phyloP scores from a whole-genome alignment of 2,797 vertebrate species.

The Sebastes oblongus region DNA sequence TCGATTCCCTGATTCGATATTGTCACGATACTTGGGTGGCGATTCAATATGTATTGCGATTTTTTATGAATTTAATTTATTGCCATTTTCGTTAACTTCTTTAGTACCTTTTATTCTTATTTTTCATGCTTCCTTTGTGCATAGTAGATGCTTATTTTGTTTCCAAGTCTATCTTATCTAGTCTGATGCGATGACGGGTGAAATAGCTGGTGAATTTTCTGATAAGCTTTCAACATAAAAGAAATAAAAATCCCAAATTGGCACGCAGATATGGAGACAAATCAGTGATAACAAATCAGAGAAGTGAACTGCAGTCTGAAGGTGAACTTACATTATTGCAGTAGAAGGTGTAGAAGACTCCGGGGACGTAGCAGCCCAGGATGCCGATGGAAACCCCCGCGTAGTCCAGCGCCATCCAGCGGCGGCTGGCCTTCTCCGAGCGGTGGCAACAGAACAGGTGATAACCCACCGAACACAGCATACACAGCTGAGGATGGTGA shows the following conservation, averaged over 20 bases:
- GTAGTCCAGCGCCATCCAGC: conserved; percentile 97
- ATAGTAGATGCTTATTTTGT: not conserved
- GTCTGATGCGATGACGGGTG: not conserved
- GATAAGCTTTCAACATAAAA: not conserved
- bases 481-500: conserved; percentile 85
- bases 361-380: conserved; percentile 96
- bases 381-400: conserved; percentile 94
- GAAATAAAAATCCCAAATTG: not conserved
- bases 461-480: conserved; percentile 95
- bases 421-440: conserved; percentile 93
- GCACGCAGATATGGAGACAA: not conserved
- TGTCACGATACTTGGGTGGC: too few species aligned
- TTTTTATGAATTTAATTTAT: too few species aligned
- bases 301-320: not conserved
- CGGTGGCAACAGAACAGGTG: conserved; percentile 97
- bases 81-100: too few species aligned
- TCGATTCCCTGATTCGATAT: too few species aligned
- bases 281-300: not conserved
- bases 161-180: too few species aligned
- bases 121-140: not conserved
- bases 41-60: too few species aligned
- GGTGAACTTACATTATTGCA: conserved; percentile 89
- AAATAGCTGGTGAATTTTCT: not conserved
- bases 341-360: conserved; percentile 97
- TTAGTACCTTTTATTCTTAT: not conserved